Evolutionary conservation across 2,888 invertebrate genomes (phyloP), one percentile per base, ranked within the genome.

Genomic region (Deilephila elpenor): DNA sequence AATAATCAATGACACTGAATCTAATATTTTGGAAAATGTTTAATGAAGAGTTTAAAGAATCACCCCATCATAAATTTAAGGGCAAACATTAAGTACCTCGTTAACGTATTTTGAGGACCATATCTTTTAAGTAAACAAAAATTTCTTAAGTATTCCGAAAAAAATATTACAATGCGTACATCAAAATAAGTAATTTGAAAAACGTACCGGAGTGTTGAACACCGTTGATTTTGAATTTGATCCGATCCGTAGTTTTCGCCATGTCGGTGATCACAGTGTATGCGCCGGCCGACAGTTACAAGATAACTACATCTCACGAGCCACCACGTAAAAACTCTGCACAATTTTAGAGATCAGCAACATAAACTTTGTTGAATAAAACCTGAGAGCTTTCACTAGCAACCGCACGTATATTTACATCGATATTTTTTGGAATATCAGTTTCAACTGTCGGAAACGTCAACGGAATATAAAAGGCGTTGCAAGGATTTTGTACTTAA

Each of bases 191-290:
- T 62, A 5, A 70, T 1, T 34, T 11, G 5, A 59, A 19, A 71
- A 59, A 71, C 34, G 4, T 72, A 72, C 72, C 72, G 25, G 72
- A 61, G 32, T 53, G 44, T 32, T 62, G 11, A 8, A 32, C 44
- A 34, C 71, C 71, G 25, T 73, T 73, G 11, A 73, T 34, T 71
- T 34, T 70, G 3, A 73, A 73, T 53, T 32, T n/a, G 14, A 73
- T 71, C 34, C 71, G 70, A 62, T 71, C 61, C 56, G 60, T 60
- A 59, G 19, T 59, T 32, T 53, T 72, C 20, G 44, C 71, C 59
- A 71, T 59, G 14, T 5, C 37, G 29, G 34, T 44, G 8, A 11
- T 44, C 51, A 32, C 3, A 51, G 56, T 29, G 34, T 32, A 29
- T 70, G n/a, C 34, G 29, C 25, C 25, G 32, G 11, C 53, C 56